Conservation (phyloP, 2,113 vertebrate species). For the Pachycephala philippinensis region DNA sequence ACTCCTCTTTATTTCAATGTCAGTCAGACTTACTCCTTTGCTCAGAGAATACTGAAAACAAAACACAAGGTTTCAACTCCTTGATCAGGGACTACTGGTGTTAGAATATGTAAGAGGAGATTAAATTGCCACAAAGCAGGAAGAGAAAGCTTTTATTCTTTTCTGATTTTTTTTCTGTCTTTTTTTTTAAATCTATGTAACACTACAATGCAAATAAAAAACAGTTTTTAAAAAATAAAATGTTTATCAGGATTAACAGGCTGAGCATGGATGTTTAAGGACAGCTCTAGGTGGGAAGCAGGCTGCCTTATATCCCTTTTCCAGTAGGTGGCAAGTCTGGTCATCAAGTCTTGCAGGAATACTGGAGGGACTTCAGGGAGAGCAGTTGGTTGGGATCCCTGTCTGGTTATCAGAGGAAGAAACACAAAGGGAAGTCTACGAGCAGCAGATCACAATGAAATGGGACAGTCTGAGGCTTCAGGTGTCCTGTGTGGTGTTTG, state of each 20-base stretch:
- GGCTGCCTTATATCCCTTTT: background rate
- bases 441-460: background rate
- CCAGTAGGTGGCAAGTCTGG: background rate
- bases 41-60: background rate
- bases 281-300: background rate
- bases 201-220: background rate
- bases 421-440: background rate
- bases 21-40: background rate
- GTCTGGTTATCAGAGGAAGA: background rate
- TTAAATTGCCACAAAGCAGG: background rate
- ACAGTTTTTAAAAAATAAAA: background rate
- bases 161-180: background rate
- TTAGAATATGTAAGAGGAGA: background rate
- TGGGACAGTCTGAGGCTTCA: background rate
- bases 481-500: background rate
- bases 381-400: background rate
- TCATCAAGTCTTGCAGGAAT: background rate
- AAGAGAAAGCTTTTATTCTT: background rate
- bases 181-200: background rate
- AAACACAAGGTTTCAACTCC: slow-evolving; percentile 7
- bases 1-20: background rate
- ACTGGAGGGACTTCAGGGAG: background rate
- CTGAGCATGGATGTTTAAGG: background rate
- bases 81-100: background rate
- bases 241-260: background rate